Base-by-base conservation (phyloP, 1,140 invertebrate species). In the Cardiocondyla obscurior region DNA sequence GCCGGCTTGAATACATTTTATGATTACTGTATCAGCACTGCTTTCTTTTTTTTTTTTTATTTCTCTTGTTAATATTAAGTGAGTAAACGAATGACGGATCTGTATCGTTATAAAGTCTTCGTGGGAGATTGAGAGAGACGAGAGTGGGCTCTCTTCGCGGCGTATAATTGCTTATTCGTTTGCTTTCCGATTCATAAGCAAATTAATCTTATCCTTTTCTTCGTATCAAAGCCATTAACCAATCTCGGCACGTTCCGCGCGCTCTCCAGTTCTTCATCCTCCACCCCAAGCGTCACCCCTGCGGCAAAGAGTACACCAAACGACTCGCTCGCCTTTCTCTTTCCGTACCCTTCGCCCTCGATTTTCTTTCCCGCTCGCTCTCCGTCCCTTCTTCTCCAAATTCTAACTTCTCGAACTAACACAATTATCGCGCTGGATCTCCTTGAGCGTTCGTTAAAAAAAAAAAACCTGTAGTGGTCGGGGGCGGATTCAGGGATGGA, bases 161-260 rank as follows among this genome's bases (percentile, higher is more conserved):
- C 62, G 77, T 53, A 83, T 92, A 93, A 93, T 92, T 93, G 89
- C 92, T 92, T 91, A 92, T 91, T 91, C 89, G 89, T 90, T 90
- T 90, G 88, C 89, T 90, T 88, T 90, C 88, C 90, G 88, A 91
- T 92, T 92, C 90, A 84, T 82, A 90, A 89, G 88, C 91, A 92
- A 93, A 91, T 92, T 91, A 93, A 93, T 93, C 88, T 92, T 92
- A 93, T 91, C 91, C 90, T 90, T 92, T 92, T 85, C 91, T 79
- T 91, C 90, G 88, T 91, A 93, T 92, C 90, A 93, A 92, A 92
- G 89, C 91, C 90, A 93, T 93, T 91, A 92, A 91, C 87, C 88
- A 91, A 93, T 92, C 91, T 92, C 88, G 85, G 85, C 87, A 83
- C 85, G 85, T 84, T 76, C 25, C 49, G 46, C 49, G 46, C 46